Conservation (phyloP, 2,888 invertebrate species). For the Stenchaetothrips biformis region DNA sequence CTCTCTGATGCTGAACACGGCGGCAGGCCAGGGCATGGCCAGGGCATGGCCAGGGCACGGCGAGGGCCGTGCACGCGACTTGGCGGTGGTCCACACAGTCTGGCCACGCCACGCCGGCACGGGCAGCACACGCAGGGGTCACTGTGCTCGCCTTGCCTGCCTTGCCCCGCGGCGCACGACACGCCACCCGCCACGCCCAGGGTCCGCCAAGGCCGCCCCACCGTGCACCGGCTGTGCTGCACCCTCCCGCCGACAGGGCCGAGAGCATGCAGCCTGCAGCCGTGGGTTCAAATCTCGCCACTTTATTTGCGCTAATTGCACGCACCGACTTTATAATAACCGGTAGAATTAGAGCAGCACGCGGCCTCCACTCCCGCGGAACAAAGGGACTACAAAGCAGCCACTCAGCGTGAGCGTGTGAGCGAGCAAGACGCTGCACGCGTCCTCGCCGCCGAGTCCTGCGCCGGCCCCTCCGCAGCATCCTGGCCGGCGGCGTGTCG, state of each 20-base stretch:
- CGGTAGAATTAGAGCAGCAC: too few relatives aligned
- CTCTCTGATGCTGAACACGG: too few relatives aligned
- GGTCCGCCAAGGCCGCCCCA: too few relatives aligned
- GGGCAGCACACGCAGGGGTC: too few relatives aligned
- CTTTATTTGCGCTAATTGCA: background rate
- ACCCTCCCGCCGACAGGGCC: background rate
- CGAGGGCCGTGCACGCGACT: too few relatives aligned
- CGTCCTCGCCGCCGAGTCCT: too few relatives aligned
- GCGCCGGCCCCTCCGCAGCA: too few relatives aligned
- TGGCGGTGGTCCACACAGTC: background rate
- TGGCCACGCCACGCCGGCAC: background rate
- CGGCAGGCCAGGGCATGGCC: too few relatives aligned
- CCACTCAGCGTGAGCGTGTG: background rate
- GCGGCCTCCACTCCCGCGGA: background rate
- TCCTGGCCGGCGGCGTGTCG: too few relatives aligned
- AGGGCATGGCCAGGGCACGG: too few relatives aligned
- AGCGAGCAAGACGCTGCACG: too few relatives aligned
- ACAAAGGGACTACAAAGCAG: conserved; percentile 15
- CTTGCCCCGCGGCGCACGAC: background rate
- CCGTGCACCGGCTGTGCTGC: background rate
- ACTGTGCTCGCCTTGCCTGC: background rate
- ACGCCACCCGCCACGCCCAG: too few relatives aligned
- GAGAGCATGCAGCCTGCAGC: background rate
- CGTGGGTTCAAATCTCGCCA: background rate
- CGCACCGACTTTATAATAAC: background rate